Evolutionary conservation across 2,113 vertebrate species (phyloP).

Genomic region (Pollachius pollachius): DNA sequence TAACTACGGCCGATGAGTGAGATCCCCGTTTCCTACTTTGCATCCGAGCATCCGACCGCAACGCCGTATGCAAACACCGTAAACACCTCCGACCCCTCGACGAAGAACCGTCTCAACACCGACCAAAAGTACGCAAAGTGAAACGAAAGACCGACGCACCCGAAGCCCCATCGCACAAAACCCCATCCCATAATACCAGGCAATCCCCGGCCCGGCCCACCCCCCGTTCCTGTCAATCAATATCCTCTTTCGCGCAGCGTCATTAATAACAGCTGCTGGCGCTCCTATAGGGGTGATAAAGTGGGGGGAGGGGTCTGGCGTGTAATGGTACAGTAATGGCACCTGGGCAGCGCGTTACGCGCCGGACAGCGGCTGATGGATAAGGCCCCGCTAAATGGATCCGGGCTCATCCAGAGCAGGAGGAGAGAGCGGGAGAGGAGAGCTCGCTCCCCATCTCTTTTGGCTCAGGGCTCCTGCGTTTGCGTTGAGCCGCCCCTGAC

Average conservation of each 20-base stretch:
- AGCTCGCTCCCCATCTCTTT: conserved; percentile 23
- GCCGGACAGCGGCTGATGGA: conserved; percentile 71
- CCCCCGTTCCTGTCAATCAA: conserved; percentile 72
- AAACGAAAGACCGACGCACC: no score
- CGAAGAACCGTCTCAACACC: no score
- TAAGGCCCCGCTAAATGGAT: conserved; percentile 73
- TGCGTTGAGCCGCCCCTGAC: neutral
- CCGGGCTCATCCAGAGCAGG: conserved; percentile 53
- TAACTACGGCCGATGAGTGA: no score
- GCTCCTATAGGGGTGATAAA: conserved; percentile 74
- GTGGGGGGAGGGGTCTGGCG: conserved; percentile 61
- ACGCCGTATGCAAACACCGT: no score
- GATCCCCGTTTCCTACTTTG: no score
- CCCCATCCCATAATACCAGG: conserved; percentile 42
- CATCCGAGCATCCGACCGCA: no score
- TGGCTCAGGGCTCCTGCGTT: conserved; percentile 10
- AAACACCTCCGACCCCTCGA: no score
- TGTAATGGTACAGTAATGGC: conserved; percentile 73
- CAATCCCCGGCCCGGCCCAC: conserved; percentile 57
- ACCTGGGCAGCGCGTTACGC: conserved; percentile 63
- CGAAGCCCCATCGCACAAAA: no score
- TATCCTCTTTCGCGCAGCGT: conserved; percentile 71
- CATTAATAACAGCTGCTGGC: conserved; percentile 76
- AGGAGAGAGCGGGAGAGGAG: conserved; percentile 36
- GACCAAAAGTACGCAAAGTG: no score